Percentiles rank a stretch among this genome's conserved stretches.
phyloP scores from a whole-genome alignment of 2,888 invertebrate genomes.

The Drosophila ochracea region DNA sequence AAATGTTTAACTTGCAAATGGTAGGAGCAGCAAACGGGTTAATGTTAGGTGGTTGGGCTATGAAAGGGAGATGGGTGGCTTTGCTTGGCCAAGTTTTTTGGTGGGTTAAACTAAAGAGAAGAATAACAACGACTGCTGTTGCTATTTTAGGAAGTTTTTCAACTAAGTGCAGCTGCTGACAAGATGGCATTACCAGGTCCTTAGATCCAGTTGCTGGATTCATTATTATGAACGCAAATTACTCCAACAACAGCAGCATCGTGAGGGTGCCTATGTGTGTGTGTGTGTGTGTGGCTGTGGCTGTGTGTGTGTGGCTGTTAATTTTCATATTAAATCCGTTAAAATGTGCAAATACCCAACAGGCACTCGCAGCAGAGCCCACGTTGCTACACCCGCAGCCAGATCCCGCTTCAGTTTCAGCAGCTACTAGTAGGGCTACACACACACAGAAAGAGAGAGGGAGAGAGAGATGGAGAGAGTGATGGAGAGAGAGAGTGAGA shows the following conservation, averaged over 20 bases:
- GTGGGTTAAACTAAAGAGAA: constrained; percentile 6
- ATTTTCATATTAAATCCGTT: constrained; percentile 79
- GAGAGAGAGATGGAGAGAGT: no score
- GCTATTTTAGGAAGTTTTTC: constrained; percentile 74
- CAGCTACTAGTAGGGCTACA: constrained; percentile 8
- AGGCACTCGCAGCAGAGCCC: constrained; percentile 50
- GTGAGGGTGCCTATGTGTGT: neutral
- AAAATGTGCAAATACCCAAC: constrained; percentile 78
- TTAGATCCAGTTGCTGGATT: constrained; percentile 47
- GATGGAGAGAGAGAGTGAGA: no score
- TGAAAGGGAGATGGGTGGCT: neutral
- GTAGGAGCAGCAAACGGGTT: constrained; percentile 26
- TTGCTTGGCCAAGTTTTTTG: neutral
- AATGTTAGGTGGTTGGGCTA: neutral
- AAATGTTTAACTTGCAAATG: constrained; percentile 70
- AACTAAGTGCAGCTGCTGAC: constrained; percentile 74
- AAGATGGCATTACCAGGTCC: constrained; percentile 35
- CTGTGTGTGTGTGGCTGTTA: constrained; percentile 58
- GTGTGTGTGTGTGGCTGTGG: neutral
- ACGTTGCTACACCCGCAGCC: neutral
- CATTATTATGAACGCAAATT: constrained; percentile 75
- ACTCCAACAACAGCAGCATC: constrained; percentile 29
- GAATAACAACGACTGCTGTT: constrained; percentile 37
- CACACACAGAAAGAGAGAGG: neutral
- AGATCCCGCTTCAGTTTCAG: constrained; percentile 18